Evolutionary conservation across 2,797 vertebrate species (phyloP).

Genomic region (Sebastolobus altivelis): DNA sequence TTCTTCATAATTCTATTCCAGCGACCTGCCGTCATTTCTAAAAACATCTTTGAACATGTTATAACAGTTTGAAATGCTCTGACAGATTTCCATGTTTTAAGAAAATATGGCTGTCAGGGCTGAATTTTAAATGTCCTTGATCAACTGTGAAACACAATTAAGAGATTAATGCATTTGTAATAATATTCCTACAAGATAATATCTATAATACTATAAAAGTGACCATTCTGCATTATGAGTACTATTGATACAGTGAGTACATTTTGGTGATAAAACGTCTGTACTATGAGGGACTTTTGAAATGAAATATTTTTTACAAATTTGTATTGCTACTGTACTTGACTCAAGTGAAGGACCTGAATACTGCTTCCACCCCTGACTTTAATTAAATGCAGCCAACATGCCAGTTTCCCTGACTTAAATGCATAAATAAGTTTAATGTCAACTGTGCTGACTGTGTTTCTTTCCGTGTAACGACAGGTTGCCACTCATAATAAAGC

Average conservation of each 20-base stretch:
- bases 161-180: not conserved
- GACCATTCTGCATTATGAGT: not conserved
- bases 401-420: not conserved
- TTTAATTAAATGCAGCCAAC: not conserved
- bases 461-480: constrained; percentile 74
- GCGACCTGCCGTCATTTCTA: not conserved
- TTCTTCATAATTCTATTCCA: not conserved
- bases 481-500: constrained; percentile 95
- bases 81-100: no score
- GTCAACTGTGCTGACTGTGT: not conserved
- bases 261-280: not conserved
- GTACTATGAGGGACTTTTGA: not conserved
- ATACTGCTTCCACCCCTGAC: not conserved
- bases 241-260: not conserved
- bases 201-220: not conserved
- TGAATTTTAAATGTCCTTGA: not conserved
- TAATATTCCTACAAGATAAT: not conserved
- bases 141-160: not conserved
- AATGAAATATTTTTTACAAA: not conserved
- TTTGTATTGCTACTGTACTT: not conserved
- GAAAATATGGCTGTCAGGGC: no score
- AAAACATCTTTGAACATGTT: not conserved
- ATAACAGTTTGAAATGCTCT: not conserved
- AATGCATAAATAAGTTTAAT: not conserved
- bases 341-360: not conserved